Base-by-base conservation (phyloP, 2,888 invertebrate species). In the Quadriops clusia region DNA sequence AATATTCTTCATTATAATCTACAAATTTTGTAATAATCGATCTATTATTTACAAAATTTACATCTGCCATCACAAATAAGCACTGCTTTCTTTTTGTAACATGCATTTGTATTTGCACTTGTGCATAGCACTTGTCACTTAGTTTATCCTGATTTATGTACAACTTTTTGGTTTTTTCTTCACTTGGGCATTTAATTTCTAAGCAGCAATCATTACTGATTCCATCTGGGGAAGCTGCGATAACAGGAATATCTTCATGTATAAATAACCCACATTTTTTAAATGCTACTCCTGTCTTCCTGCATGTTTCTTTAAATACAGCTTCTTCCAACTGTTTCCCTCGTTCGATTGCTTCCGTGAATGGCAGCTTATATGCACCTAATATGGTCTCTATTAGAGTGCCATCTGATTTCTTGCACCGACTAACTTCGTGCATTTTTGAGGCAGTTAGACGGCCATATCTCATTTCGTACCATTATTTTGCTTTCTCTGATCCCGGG, bases 121-220 rank as follows among this genome's bases (percentile, higher is more conserved):
- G 36, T 15, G 36, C 32, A 15, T 30, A 23, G 32, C 13, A 41
- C 38, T 38, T 41, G 5, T 8, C 26, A 6, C 22, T 20, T n/a
- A 31, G 14, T n/a, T 33, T 31, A 5, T 35, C 32, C 26, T 40
- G 30, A 11, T 30, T 36, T 15, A 41, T 17, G 37, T 43, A 44
- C 16, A 36, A 31, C 18, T 32, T 25, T 2, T 37, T 9, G 18
- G 36, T 40, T 34, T 42, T 34, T 11, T 18, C 15, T 13, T 12
- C 37, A 14, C 14, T 16, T 8, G 40, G 49, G 33, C 44, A 48
- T 31, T 51, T 50, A 6, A 50, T 37, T 46, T 49, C 49, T 5
- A 48, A 28, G 2, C 44, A 33, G 33, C 8, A 21, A 2, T 29
- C 21, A 6, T 20, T 11, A 4, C 12, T 2, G 4, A 29, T 7